These are phyloP conservation scores for Calameuta pallipes DNA, from an alignment of 2,888 invertebrate species.

Conservation along the genomic window DNA sequence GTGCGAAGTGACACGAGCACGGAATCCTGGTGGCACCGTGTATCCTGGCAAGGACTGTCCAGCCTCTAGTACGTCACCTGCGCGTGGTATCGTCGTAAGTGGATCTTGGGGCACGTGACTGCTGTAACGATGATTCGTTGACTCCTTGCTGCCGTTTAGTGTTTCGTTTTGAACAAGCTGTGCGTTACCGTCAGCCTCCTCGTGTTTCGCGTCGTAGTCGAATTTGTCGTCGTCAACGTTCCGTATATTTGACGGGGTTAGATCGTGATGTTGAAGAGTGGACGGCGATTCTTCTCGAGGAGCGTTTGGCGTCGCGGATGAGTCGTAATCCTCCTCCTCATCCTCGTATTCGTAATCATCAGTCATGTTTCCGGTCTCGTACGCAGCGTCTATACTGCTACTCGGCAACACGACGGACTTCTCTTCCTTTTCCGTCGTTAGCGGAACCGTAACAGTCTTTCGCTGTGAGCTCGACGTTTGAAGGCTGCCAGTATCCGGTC, in stretches of 20 bases:
- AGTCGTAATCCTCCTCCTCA: conserved; percentile 66
- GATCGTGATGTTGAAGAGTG: background rate
- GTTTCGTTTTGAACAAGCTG: conserved; percentile 21
- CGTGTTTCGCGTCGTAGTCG: background rate
- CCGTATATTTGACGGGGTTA: background rate
- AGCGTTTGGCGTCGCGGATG: background rate
- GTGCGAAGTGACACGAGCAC: conserved; percentile 75
- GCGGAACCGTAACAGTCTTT: background rate
- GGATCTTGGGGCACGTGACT: conserved; percentile 68
- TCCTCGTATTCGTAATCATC: conserved; percentile 70
- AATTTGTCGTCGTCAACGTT: background rate
- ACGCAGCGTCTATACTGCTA: background rate
- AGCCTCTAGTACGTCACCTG: conserved; percentile 73
- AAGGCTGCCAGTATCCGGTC: background rate
- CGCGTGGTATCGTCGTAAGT: conserved; percentile 60
- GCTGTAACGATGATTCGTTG: conserved; percentile 72
- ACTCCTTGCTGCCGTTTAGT: conserved; percentile 35
- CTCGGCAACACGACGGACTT: background rate
- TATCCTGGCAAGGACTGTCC: conserved; percentile 78
- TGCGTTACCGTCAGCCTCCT: background rate
- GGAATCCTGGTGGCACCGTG: conserved; percentile 76
- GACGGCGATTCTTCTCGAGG: background rate
- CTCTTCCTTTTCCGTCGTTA: background rate
- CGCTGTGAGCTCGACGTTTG: background rate
- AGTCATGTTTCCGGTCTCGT: background rate